Conservation (phyloP, 2,888 invertebrate genomes). For the Eristalis tenax region DNA sequence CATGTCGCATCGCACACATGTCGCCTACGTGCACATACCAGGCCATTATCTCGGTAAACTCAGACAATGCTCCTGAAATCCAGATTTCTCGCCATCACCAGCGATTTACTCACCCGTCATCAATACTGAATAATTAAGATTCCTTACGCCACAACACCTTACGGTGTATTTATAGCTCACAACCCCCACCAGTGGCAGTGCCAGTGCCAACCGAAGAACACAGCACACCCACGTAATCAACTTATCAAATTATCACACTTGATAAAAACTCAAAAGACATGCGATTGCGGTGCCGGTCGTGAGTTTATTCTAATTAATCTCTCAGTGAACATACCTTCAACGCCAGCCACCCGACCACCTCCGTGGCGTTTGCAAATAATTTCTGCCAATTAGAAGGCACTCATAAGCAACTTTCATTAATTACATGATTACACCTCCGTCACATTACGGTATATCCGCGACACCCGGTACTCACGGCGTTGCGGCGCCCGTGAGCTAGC, state of each 20-base stretch:
- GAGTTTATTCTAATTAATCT: conserved; percentile 42
- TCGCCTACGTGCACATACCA: neutral
- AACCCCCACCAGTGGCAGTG: neutral
- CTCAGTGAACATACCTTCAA: conserved; percentile 47
- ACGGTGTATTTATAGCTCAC: conserved; percentile 23
- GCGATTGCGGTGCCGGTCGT: conserved; percentile 17
- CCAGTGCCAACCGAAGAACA: neutral
- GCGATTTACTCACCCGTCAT: conserved; percentile 1
- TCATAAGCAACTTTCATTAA: conserved; percentile 44
- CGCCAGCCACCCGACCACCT: conserved; percentile 27
- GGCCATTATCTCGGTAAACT: neutral
- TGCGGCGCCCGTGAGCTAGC: neutral
- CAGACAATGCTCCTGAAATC: neutral
- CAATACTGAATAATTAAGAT: conserved; percentile 30
- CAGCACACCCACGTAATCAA: conserved; percentile 22
- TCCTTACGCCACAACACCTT: conserved; percentile 15
- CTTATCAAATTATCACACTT: conserved; percentile 49
- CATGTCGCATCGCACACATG: neutral
- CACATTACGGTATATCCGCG: conserved; percentile 10
- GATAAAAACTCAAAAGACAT: conserved; percentile 50
- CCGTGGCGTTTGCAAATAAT: conserved; percentile 26
- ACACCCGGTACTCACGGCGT: neutral
- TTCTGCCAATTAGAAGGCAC: conserved; percentile 48
- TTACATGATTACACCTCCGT: conserved; percentile 32
- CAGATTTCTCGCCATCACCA: neutral